phyloP scores from a whole-genome alignment of 1,140 invertebrate genomes.

The Spodoptera frugiperda region DNA sequence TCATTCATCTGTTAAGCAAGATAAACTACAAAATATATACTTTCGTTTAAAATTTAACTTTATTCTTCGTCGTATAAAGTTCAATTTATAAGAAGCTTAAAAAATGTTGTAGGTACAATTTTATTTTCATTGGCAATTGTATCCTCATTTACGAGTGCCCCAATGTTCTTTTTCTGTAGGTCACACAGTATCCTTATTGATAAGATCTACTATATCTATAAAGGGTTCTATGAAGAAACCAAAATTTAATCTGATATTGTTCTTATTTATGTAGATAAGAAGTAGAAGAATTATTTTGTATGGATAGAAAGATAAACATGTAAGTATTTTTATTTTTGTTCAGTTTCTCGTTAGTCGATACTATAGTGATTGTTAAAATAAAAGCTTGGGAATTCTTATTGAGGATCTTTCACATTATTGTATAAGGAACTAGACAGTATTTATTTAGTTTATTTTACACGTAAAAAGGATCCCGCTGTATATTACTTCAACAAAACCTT shows the following conservation, averaged over 20 bases:
- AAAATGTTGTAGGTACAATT: not conserved
- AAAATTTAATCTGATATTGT: no score
- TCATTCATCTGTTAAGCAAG: slow-evolving; percentile 70
- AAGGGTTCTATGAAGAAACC: not conserved
- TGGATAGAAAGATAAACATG: no score
- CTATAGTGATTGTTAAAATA: no score
- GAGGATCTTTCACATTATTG: no score
- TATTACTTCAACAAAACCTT: not conserved
- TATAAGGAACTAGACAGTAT: no score
- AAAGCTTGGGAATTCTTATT: no score
- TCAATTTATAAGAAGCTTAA: not conserved
- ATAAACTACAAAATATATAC: slow-evolving; percentile 53
- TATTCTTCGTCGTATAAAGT: slow-evolving; percentile 9
- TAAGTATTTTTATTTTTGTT: no score
- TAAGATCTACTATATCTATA: not conserved
- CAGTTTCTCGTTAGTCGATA: no score
- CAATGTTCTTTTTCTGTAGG: slow-evolving; percentile 15
- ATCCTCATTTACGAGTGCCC: slow-evolving; percentile 12
- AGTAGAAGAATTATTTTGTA: no score
- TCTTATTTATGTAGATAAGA: no score
- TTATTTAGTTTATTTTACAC: no score
- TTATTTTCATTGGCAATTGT: slow-evolving; percentile 43
- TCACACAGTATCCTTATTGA: not conserved
- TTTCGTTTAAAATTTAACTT: not conserved
- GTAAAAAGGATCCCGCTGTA: no score